Evolutionary conservation across 2,797 vertebrate genomes (phyloP), one percentile per base, ranked within the genome.

Genomic region (Rallus crepitans): DNA sequence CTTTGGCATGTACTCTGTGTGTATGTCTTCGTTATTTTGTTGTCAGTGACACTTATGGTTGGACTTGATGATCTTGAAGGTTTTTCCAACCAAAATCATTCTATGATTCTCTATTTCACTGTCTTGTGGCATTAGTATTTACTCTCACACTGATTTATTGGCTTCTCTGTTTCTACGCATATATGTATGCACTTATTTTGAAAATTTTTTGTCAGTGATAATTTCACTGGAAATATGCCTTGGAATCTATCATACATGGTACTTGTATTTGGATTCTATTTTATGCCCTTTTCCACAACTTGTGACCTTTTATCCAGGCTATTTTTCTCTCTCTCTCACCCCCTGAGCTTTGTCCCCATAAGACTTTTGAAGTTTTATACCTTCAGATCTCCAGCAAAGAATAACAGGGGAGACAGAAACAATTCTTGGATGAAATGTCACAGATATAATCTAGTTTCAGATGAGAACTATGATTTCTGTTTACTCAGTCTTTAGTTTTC

Each of bases 391-490:
- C 61, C 69, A 92, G 55, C 47, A 75, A 92, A 80, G 59, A 91
- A 88, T 91, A 95, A 68, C 89, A 87, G 37, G 53, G 76, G 85
- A 92, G 93, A 77, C 42, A 86, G 89, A 96, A 97, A 87, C 84
- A 95, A 94, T 71, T 89, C 48, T 76, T 92, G 87, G 92, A 75
- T 91, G 25, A 96, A 95, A 97, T 95, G 94, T 96, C 94, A 96
- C 1, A 0, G 92, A 85, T 87, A 85, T 76, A 82, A 89, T 87
- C 76, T 71, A 78, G 63, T 70, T 94, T 75, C 60, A 87, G 57
- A 81, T 25, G 15, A 79, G 81, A 94, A 77, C 45, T 81, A 35
- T 82, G 40, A 61, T 63, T 93, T 86, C 19, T 82, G 35, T 93
- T 89, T 94, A 68, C 68, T 84, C 61, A 68, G 25, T 78, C 60